Conservation (phyloP, 1,140 invertebrate species). For the Aphelenchoides fujianensis region DNA sequence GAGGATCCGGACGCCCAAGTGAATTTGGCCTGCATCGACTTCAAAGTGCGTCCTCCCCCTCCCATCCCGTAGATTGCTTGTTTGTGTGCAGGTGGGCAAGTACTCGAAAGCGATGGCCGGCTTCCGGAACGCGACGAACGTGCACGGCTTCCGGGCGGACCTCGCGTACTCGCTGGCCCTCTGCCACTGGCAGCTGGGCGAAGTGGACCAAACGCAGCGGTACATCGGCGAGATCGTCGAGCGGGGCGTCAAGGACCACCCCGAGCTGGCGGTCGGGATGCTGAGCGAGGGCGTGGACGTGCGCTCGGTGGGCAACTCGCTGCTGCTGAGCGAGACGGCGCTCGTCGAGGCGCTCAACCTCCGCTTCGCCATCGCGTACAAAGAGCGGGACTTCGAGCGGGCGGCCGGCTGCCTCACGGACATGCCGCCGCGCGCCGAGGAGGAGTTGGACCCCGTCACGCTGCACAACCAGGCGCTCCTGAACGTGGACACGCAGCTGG, state of each 20-base stretch:
- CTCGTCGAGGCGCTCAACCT: constrained; percentile 97
- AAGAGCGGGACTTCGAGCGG: constrained; percentile 85
- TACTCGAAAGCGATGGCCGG: constrained; percentile 88
- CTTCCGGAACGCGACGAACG: constrained; percentile 82
- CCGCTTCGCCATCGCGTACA: constrained; percentile 96
- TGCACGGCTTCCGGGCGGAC: constrained; percentile 81
- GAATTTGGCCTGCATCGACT: constrained; percentile 90
- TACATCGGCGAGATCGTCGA: constrained; percentile 86
- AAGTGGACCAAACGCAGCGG: constrained; percentile 81
- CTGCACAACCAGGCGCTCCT: constrained; percentile 95
- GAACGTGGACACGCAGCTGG: constrained; percentile 83
- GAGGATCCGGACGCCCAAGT: constrained; percentile 90
- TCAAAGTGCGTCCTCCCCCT: too few species aligned
- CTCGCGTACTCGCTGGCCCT: constrained; percentile 92
- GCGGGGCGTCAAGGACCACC: constrained; percentile 73
- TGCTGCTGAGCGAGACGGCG: constrained; percentile 90
- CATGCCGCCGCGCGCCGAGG: constrained; percentile 90
- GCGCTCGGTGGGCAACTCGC: constrained; percentile 91
- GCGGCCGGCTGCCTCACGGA: constrained; percentile 90
- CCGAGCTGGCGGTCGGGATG: constrained; percentile 89
- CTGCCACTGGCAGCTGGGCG: constrained; percentile 89
- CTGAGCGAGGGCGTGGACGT: constrained; percentile 95
- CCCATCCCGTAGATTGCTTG: constrained; percentile 50
- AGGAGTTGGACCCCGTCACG: constrained; percentile 95
- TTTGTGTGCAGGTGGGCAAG: constrained; percentile 72